Evolutionary conservation across 2,888 invertebrate species (phyloP).

Genomic region (Stramonita haemastoma): DNA sequence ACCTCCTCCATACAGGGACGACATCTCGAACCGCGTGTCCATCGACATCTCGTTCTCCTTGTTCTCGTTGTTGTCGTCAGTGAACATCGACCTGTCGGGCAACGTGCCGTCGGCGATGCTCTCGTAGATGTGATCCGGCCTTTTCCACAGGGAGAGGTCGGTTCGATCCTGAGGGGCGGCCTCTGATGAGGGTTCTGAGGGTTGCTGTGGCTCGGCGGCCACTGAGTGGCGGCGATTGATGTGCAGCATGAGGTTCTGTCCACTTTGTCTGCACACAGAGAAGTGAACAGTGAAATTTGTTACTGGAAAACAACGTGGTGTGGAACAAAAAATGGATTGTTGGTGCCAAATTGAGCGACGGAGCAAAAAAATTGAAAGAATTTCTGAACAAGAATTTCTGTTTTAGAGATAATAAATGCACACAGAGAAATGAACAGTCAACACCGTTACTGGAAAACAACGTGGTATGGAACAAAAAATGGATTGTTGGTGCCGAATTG

Average conservation of each 20-base stretch:
- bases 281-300: neutral
- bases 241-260: neutral
- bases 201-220: neutral
- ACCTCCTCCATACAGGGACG: constrained; percentile 6
- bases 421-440: neutral
- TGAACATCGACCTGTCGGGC: constrained; percentile 40
- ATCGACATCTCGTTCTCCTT: constrained; percentile 52
- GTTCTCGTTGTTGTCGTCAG: constrained; percentile 53
- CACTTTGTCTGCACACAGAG: constrained; percentile 23
- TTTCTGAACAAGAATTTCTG: too few species aligned
- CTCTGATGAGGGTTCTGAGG: neutral
- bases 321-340: neutral
- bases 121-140: constrained; percentile 52
- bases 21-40: constrained; percentile 16
- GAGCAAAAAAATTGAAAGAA: too few species aligned
- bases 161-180: constrained; percentile 54
- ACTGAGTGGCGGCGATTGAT: constrained; percentile 18
- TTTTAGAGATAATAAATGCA: too few species aligned
- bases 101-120: constrained; percentile 41
- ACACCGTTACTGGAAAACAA: neutral
- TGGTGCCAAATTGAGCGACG: neutral
- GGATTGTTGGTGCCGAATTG: neutral
- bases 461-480: neutral
- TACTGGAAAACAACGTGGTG: neutral
- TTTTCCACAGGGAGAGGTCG: constrained; percentile 8